Evolutionary conservation across 2,113 vertebrate species (phyloP), one percentile per base, ranked within the genome.

Genomic region (Dendropsophus ebraccatus): DNA sequence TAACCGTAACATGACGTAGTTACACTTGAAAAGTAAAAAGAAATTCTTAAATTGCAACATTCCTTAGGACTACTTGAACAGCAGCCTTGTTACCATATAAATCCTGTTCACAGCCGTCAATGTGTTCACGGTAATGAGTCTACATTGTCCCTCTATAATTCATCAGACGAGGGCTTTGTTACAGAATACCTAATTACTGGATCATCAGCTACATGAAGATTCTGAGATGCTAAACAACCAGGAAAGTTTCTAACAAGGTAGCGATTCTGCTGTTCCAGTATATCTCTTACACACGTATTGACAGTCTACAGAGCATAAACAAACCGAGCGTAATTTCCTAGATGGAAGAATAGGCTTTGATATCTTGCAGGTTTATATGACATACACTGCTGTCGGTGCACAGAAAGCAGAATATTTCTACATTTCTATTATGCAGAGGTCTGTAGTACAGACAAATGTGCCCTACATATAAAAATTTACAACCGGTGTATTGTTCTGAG

Each of bases 161-260:
- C 47, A 50, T 69, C 23, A 49, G 80, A 69, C 32, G 23, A 30
- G 41, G 23, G 28, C 62, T 69, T 81, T 67, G 45, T 82, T 82
- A 23, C 41, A 50, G 45, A 82, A 12, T 11, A 81, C 41, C 58
- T 67, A 67, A 81, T 81, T 81, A 65, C 32, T 28, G 79, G 28
- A 81, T 65, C 79, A 81, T 81, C 65, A 67, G 17, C 45, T 21
- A 23, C 77, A 69, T 47, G 28, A 21, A 73, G 50, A 77, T 77
- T 17, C 11, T 17, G 23, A 81, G 50, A 35, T 19, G 56, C 56
- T 81, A 81, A 45, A 81, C 16, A 77, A 54, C 49, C 47, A 14
- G 17, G 37, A 37, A 60, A n/a, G 37, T 65, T 65, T 81, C 47
- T 65, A 81, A 81, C 78, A 81, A 81, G 56, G 25, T n/a, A 35